Conservation (phyloP, 2,797 vertebrate genomes). For the Centropyge bicolor region DNA sequence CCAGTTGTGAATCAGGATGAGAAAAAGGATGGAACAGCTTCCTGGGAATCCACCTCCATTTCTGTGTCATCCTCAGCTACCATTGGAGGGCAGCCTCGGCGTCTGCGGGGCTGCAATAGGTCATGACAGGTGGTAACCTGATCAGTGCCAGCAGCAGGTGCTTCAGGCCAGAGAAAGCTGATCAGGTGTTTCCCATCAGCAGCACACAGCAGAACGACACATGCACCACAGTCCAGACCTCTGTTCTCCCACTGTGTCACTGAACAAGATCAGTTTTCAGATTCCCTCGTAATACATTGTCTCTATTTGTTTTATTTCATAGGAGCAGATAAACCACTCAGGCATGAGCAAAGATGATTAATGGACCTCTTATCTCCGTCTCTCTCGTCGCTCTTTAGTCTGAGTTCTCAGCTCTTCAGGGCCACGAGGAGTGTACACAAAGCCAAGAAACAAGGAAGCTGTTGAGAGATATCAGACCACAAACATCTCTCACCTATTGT, state of each 20-base stretch:
- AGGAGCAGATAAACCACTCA: constrained; percentile 13
- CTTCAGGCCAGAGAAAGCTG: neutral
- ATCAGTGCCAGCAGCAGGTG: neutral
- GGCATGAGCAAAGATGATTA: constrained; percentile 9
- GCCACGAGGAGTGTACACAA: constrained; percentile 5
- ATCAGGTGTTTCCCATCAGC: neutral
- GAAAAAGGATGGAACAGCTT: neutral
- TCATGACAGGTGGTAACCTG: constrained; percentile 32
- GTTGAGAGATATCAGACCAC: constrained; percentile 25
- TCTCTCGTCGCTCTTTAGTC: constrained; percentile 15
- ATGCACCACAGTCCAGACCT: neutral
- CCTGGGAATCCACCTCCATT: neutral
- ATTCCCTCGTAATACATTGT: constrained; percentile 17
- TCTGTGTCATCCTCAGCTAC: neutral
- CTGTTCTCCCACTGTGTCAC: neutral
- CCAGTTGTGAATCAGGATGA: constrained; percentile 5
- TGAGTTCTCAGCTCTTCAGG: constrained; percentile 10
- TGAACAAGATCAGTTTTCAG: neutral
- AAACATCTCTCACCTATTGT: constrained; percentile 6
- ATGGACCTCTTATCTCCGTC: constrained; percentile 37
- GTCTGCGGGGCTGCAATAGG: neutral
- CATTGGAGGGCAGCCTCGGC: neutral
- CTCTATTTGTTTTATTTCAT: constrained; percentile 36
- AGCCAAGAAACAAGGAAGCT: constrained; percentile 13
- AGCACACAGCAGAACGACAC: neutral